Percentiles rank a stretch among this genome's conserved stretches.
Evolutionary conservation across 2,888 invertebrate species (phyloP).

Genomic region (Aleiodes testaceus): DNA sequence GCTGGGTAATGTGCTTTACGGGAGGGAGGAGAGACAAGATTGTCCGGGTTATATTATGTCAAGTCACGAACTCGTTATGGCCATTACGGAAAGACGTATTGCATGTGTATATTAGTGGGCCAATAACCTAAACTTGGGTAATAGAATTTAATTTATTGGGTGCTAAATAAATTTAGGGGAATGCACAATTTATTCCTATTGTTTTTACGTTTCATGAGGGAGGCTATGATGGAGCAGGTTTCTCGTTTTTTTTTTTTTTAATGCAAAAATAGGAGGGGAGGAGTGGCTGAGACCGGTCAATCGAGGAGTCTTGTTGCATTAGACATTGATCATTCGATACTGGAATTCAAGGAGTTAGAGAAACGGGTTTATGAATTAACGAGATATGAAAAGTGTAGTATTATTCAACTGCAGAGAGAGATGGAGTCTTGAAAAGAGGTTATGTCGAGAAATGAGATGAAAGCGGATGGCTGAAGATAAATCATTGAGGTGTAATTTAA

Average conservation of each 20-base stretch:
- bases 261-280: conserved; percentile 14
- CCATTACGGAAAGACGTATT: conserved; percentile 61
- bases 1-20: conserved; percentile 58
- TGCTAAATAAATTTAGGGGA: no score
- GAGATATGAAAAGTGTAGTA: no score
- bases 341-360: conserved; percentile 25
- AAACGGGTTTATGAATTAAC: no score
- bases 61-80: conserved; percentile 72
- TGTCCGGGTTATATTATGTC: conserved; percentile 68
- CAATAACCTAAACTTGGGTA: no score
- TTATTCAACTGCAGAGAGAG: not conserved
- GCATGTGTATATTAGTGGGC: not conserved
- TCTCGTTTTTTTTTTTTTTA: no score
- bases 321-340: conserved; percentile 40
- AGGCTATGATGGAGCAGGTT: no score
- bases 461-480: conserved; percentile 56
- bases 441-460: conserved; percentile 32
- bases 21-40: conserved; percentile 27
- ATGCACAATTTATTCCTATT: no score
- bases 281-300: conserved; percentile 53
- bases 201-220: no score
- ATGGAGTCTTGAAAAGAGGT: not conserved
- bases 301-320: conserved; percentile 61
- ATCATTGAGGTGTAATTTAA: conserved; percentile 64
- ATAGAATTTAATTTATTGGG: no score